These are phyloP conservation scores for Lycophotia porphyrea DNA, from an alignment of 2,888 invertebrate species.

Conservation along the genomic window DNA sequence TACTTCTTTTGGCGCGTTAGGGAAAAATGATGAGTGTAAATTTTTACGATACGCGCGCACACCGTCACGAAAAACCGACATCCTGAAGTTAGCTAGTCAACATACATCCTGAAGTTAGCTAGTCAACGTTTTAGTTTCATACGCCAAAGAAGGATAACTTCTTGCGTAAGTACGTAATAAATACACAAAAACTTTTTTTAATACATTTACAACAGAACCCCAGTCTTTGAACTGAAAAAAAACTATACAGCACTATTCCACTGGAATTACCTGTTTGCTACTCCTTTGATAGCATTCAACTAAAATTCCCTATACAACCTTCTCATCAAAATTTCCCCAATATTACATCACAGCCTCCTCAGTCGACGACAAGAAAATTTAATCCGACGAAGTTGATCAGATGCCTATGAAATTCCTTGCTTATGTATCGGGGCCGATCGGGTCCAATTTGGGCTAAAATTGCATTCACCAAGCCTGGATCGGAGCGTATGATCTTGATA, in stretches of 20 bases:
- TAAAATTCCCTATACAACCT: not conserved
- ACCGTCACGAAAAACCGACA: too few relatives aligned
- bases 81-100: too few relatives aligned
- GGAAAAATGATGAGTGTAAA: too few relatives aligned
- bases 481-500: slow-evolving; percentile 57
- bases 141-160: too few relatives aligned
- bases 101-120: too few relatives aligned
- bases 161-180: too few relatives aligned
- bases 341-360: not conserved
- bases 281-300: not conserved
- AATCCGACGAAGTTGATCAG: slow-evolving; percentile 46
- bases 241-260: not conserved
- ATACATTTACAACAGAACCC: too few relatives aligned
- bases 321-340: slow-evolving; percentile 21
- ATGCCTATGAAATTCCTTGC: slow-evolving; percentile 54
- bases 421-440: slow-evolving; percentile 31
- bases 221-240: not conserved
- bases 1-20: too few relatives aligned
- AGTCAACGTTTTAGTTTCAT: too few relatives aligned
- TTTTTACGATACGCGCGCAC: too few relatives aligned
- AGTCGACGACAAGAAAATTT: slow-evolving; percentile 47
- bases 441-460: slow-evolving; percentile 58
- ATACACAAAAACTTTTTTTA: too few relatives aligned
- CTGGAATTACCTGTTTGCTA: not conserved
- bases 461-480: slow-evolving; percentile 48